Conservation (phyloP, 2,797 vertebrate species). For the Neolamprologus multifasciatus region DNA sequence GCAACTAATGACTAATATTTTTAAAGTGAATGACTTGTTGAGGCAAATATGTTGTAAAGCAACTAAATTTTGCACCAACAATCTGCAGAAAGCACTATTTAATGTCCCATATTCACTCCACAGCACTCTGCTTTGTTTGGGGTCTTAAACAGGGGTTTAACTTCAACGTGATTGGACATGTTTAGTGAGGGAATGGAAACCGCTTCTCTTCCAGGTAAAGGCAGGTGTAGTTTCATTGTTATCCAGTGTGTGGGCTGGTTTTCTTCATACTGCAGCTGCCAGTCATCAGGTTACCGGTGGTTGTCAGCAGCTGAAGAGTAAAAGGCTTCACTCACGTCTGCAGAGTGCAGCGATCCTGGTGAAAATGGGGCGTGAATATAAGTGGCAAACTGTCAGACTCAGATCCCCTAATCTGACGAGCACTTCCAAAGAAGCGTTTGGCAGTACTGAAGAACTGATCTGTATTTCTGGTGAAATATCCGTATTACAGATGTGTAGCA, state of each 20-base stretch:
- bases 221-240: not conserved
- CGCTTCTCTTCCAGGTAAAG: not conserved
- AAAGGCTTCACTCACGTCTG: not conserved
- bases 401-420: not conserved
- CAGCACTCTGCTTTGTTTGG: not conserved
- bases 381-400: not conserved
- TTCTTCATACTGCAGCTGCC: not conserved
- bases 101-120: not conserved
- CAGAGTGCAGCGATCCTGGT: not conserved
- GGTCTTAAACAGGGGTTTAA: not conserved
- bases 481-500: not conserved
- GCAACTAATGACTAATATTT: not conserved
- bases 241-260: not conserved
- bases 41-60: not conserved
- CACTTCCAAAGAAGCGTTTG: not conserved
- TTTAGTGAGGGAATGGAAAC: not conserved
- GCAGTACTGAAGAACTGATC: not conserved
- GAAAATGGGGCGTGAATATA: not conserved
- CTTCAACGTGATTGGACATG: not conserved
- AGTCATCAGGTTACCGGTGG: not conserved
- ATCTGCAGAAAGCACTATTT: not conserved
- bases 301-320: not conserved
- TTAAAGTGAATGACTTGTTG: not conserved
- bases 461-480: not conserved
- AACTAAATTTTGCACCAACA: not conserved